Evolutionary conservation across 2,113 vertebrate genomes (phyloP).

Genomic region (Rhadina sibilatrix): DNA sequence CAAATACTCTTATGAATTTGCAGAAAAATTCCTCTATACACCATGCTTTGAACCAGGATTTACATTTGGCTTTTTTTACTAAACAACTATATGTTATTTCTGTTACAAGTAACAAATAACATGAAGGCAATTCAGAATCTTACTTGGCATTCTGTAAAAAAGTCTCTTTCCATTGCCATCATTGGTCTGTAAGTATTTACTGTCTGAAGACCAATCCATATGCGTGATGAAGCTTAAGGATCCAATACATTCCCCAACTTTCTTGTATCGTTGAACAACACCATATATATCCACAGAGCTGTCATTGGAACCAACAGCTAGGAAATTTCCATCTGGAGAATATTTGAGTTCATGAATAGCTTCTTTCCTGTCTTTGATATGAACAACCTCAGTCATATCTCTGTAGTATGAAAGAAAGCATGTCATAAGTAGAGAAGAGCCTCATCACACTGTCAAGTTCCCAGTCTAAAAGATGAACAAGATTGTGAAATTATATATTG

Average conservation of each 20-base stretch:
- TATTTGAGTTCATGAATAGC: slow-evolving; percentile 98
- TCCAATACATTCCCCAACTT: slow-evolving; percentile 91
- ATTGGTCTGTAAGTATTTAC: slow-evolving; percentile 94
- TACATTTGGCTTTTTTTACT: not conserved
- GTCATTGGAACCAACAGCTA: slow-evolving; percentile 96
- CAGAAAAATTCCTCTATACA: not conserved
- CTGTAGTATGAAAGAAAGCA: slow-evolving; percentile 74
- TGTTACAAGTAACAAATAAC: not conserved
- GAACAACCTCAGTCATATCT: slow-evolving; percentile 99
- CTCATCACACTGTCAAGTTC: not conserved
- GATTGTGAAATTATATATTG: not conserved
- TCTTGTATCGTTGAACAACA: slow-evolving; percentile 93
- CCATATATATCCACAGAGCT: slow-evolving; percentile 93
- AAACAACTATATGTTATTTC: not conserved
- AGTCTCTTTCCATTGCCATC: slow-evolving; percentile 90
- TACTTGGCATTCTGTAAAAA: slow-evolving; percentile 97
- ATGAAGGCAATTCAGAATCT: slow-evolving; percentile 41
- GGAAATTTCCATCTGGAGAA: slow-evolving; percentile 91
- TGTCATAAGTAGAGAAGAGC: slow-evolving; percentile 30
- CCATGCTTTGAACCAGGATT: not conserved
- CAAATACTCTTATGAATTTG: not conserved
- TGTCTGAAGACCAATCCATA: slow-evolving; percentile 97
- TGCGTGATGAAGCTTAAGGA: slow-evolving; percentile 95
- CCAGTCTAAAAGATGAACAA: not conserved
- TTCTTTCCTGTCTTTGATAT: slow-evolving; percentile 98